Evolutionary conservation across 2,888 invertebrate species (phyloP).

Genomic region (Ischnus inquisitorius): DNA sequence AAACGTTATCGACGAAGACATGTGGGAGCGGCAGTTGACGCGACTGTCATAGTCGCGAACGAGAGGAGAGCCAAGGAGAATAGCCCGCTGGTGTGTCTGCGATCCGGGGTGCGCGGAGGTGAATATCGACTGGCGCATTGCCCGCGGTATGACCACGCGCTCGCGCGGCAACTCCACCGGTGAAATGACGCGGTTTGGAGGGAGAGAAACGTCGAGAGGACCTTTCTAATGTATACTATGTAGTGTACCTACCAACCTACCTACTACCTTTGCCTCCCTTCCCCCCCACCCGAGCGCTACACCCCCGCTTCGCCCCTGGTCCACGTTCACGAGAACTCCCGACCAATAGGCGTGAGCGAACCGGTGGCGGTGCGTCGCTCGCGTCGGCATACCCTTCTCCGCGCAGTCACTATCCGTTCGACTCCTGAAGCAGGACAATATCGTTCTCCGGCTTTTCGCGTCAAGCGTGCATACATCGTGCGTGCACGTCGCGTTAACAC

Average conservation of each 20-base stretch:
- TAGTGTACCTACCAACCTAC: slow-evolving; percentile 6
- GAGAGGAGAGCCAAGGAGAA: slow-evolving; percentile 33
- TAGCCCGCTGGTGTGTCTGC: slow-evolving; percentile 21
- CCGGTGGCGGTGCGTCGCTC: slow-evolving; percentile 71
- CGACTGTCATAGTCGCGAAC: slow-evolving; percentile 28
- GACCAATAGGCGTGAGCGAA: slow-evolving; percentile 69
- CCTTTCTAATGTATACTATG: slow-evolving; percentile 18
- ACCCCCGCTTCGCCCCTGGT: slow-evolving; percentile 66
- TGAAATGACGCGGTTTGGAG: slow-evolving; percentile 60
- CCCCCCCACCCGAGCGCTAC: slow-evolving; percentile 60
- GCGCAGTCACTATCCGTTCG: slow-evolving; percentile 80
- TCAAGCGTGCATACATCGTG: slow-evolving; percentile 53
- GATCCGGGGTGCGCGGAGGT: slow-evolving; percentile 34
- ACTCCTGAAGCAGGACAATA: slow-evolving; percentile 76
- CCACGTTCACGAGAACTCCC: slow-evolving; percentile 66
- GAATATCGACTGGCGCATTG: slow-evolving; percentile 67
- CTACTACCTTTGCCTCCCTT: slow-evolving; percentile 62
- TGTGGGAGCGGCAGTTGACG: slow-evolving; percentile 23
- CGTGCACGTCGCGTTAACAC: slow-evolving; percentile 17
- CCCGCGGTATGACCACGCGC: slow-evolving; percentile 72
- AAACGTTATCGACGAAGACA: slow-evolving; percentile 18
- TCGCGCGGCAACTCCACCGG: slow-evolving; percentile 71
- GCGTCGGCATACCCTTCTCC: slow-evolving; percentile 69
- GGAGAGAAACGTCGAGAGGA: slow-evolving; percentile 49
- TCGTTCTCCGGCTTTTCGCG: slow-evolving; percentile 41